These are phyloP conservation scores for Diacarnus erythraeanus DNA, from an alignment of 37 sponge, comb jelly and placozoan genomes.

Conservation along the genomic window DNA sequence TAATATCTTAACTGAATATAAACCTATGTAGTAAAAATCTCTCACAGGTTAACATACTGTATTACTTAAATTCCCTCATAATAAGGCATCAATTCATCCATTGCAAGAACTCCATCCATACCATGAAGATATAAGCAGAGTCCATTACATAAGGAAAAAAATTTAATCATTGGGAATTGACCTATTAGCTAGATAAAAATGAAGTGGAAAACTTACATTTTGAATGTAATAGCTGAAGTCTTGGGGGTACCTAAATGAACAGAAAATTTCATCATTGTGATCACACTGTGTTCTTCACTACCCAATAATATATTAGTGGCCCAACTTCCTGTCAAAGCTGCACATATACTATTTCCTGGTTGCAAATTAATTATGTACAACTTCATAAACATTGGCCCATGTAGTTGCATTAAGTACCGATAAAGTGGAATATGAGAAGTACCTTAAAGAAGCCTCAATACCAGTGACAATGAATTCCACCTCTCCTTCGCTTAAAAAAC, in stretches of 20 bases:
- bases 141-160: not conserved
- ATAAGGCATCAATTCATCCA: conserved; percentile 60
- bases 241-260: conserved; percentile 85
- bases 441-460: conserved; percentile 77
- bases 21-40: too few species aligned
- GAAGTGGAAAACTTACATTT: conserved; percentile 68
- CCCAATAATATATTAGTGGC: too few species aligned
- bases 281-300: too few species aligned
- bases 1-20: too few species aligned
- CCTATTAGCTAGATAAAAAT: not conserved
- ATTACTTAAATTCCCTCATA: conserved; percentile 34
- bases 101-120: not conserved
- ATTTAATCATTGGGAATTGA: conserved; percentile 17
- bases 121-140: not conserved
- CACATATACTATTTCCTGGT: too few species aligned
- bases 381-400: too few species aligned
- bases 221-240: conserved; percentile 92
- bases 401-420: too few species aligned
- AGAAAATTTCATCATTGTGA: too few species aligned
- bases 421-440: not conserved
- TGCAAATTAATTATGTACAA: too few species aligned
- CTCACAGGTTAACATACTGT: too few species aligned
- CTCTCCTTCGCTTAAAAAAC: conserved; percentile 59
- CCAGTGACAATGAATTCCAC: conserved; percentile 62
- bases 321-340: too few species aligned